These are phyloP conservation scores for Phaethornis superciliosus DNA, from an alignment of 2,113 vertebrate genomes.

Conservation along the genomic window DNA sequence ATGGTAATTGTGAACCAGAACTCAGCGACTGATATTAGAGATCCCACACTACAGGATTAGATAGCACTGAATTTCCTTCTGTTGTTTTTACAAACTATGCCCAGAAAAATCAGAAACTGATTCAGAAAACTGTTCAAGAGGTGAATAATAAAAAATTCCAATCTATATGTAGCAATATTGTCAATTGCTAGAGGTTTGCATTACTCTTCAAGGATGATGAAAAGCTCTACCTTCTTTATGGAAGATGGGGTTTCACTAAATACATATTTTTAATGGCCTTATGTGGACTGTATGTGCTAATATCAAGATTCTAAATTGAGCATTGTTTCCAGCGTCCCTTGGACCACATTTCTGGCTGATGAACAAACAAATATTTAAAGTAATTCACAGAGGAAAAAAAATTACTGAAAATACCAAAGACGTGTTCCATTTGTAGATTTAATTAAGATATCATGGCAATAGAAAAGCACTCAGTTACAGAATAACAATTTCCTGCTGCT, in stretches of 20 bases:
- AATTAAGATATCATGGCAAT: constrained; percentile 55
- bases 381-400: background rate
- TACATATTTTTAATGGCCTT: background rate
- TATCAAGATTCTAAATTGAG: background rate
- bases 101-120: background rate
- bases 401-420: constrained; percentile 24
- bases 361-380: constrained; percentile 41
- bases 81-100: background rate
- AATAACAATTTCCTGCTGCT: constrained; percentile 65
- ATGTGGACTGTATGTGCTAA: background rate
- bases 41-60: background rate
- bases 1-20: background rate
- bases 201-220: background rate
- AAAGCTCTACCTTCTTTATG: background rate
- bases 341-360: background rate
- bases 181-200: background rate
- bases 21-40: background rate
- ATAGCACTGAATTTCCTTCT: background rate
- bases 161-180: background rate
- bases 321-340: background rate
- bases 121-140: background rate
- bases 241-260: background rate
- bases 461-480: constrained; percentile 52
- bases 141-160: background rate
- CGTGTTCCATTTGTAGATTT: constrained; percentile 18